Conservation (phyloP, 2,113 vertebrate species). For the Mola mola region DNA sequence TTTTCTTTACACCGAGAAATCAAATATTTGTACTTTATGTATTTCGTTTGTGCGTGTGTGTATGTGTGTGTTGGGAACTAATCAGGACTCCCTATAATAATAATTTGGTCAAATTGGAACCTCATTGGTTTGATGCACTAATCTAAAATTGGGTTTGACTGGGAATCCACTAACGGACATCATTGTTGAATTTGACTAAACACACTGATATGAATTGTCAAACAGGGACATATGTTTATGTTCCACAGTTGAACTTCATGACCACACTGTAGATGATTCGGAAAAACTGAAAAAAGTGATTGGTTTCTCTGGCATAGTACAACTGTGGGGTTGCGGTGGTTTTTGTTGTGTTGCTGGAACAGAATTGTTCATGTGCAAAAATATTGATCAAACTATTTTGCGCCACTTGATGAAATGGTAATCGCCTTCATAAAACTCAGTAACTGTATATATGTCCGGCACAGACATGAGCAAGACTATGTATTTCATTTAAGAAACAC, state of each 20-base stretch:
- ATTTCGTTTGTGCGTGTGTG: constrained; percentile 5
- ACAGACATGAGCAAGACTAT: constrained; percentile 1
- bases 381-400: constrained; percentile 13
- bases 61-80: constrained; percentile 8
- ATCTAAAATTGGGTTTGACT: constrained; percentile 12
- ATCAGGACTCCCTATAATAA: no score
- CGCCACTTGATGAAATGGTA: no score
- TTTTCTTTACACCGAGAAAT: background rate
- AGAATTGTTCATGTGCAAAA: no score
- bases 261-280: constrained; percentile 12
- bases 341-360: constrained; percentile 10
- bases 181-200: constrained; percentile 13
- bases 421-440: no score
- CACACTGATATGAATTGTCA: constrained; percentile 7
- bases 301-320: background rate
- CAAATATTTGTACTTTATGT: background rate
- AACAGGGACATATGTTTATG: constrained; percentile 18
- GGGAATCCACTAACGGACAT: background rate
- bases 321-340: constrained; percentile 3
- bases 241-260: constrained; percentile 3
- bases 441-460: background rate
- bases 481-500: no score
- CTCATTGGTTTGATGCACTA: no score
- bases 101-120: no score
- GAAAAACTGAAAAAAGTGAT: constrained; percentile 26